Percentiles rank a stretch among this genome's conserved stretches.
Evolutionary conservation across 2,797 vertebrate genomes (phyloP).

Genomic region (Argyrosomus regius): DNA sequence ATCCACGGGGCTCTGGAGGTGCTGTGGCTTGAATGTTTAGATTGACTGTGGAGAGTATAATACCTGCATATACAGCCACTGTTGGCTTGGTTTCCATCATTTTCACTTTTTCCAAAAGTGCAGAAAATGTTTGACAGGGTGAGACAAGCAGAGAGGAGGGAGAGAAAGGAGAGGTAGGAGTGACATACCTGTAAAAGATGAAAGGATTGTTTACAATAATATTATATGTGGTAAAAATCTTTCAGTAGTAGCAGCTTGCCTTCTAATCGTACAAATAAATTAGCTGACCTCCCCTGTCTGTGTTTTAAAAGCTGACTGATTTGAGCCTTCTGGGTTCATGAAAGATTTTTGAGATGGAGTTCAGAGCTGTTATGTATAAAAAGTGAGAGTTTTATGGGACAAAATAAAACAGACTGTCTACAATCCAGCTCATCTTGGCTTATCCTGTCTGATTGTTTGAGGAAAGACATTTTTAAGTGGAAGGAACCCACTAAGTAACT

Average conservation of each 20-base stretch:
- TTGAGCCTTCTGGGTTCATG: background rate
- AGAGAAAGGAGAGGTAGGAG: background rate
- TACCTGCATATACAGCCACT: constrained; percentile 13
- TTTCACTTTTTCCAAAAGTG: constrained; percentile 4
- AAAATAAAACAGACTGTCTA: background rate
- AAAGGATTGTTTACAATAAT: constrained; percentile 42
- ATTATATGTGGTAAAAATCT: constrained; percentile 7
- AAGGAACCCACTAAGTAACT: constrained; percentile 19
- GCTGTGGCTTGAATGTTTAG: constrained; percentile 26
- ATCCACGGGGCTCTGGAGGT: constrained; percentile 18
- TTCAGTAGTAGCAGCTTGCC: background rate
- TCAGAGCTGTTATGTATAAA: constrained; percentile 26
- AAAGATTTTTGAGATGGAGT: background rate
- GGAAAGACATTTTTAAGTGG: constrained; percentile 33
- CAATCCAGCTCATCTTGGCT: background rate
- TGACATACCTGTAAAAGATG: constrained; percentile 31
- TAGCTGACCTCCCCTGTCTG: background rate
- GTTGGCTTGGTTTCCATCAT: constrained; percentile 36
- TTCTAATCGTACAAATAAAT: constrained; percentile 31
- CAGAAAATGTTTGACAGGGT: constrained; percentile 29
- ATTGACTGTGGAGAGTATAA: constrained; percentile 20
- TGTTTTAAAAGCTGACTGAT: background rate
- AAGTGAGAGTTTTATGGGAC: constrained; percentile 5
- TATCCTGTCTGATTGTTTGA: constrained; percentile 2
- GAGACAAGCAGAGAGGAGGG: background rate